Conservation (phyloP, 2,797 vertebrate genomes). For the Holocentrus rufus region DNA sequence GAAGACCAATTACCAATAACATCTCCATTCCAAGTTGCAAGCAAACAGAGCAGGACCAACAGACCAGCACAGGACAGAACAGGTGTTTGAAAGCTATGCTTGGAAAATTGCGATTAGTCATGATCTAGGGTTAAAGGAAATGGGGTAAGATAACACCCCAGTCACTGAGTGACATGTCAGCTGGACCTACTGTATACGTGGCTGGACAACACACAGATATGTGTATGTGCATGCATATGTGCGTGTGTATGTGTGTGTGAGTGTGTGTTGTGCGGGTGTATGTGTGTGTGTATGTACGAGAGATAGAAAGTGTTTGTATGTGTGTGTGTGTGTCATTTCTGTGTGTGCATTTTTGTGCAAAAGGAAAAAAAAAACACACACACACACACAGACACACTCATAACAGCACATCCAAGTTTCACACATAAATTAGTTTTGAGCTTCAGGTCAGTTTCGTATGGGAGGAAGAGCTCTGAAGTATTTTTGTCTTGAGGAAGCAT, state of each 20-base stretch:
- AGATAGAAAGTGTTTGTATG: slow-evolving; percentile 37
- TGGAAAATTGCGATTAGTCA: slow-evolving; percentile 83
- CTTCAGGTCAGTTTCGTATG: slow-evolving; percentile 15
- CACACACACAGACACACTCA: slow-evolving; percentile 34
- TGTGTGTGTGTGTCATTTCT: slow-evolving; percentile 41
- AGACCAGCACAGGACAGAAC: slow-evolving; percentile 72
- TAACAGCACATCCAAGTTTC: slow-evolving; percentile 40
- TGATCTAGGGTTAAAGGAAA: slow-evolving; percentile 81
- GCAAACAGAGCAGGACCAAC: slow-evolving; percentile 63
- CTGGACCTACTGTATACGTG: slow-evolving; percentile 72
- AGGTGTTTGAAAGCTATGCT: slow-evolving; percentile 79
- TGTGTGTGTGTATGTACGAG: slow-evolving; percentile 33
- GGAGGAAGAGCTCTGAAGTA: slow-evolving; percentile 21
- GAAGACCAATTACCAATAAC: slow-evolving; percentile 60
- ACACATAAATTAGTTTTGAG: slow-evolving; percentile 20
- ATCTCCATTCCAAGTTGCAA: slow-evolving; percentile 71
- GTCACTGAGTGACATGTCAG: slow-evolving; percentile 80
- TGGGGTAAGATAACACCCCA: slow-evolving; percentile 80
- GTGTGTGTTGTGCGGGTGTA: too few relatives aligned
- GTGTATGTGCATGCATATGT: slow-evolving; percentile 34
- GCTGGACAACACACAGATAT: slow-evolving; percentile 51
- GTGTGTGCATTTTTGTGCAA: too few relatives aligned
- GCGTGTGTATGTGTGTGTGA: slow-evolving; percentile 13
- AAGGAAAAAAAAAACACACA: too few relatives aligned
- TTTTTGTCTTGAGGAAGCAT: slow-evolving; percentile 6